These are phyloP conservation scores for Agrotis ipsilon DNA, from an alignment of 2,888 invertebrate genomes.

Conservation along the genomic window DNA sequence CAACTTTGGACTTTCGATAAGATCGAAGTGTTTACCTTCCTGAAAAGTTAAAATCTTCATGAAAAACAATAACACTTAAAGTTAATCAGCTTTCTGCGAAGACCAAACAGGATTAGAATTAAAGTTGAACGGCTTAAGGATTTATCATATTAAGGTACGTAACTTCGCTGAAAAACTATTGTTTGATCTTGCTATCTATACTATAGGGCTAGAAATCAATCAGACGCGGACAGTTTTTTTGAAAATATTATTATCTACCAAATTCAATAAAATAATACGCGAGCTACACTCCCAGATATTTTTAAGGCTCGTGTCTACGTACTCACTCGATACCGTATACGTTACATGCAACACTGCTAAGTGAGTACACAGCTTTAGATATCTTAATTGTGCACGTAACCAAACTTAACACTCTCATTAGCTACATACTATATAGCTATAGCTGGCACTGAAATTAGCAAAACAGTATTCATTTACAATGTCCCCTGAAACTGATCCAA, in stretches of 20 bases:
- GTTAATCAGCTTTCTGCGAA: constrained; percentile 41
- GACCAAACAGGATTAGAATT: constrained; percentile 50
- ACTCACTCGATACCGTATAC: no score
- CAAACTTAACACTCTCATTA: not conserved
- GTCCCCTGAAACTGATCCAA: constrained; percentile 15
- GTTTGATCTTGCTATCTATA: no score
- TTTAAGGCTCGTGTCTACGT: no score
- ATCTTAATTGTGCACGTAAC: not conserved
- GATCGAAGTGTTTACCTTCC: constrained; percentile 20
- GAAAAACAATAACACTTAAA: constrained; percentile 30
- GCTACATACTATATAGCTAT: no score
- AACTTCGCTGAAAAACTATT: no score
- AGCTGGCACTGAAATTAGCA: not conserved
- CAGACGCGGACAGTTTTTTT: no score
- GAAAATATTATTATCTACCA: no score
- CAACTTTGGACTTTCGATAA: not conserved
- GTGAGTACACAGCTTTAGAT: no score
- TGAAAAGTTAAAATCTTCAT: constrained; percentile 15
- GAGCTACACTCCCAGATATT: no score
- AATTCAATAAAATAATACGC: no score
- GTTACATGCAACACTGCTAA: no score
- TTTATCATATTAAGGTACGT: constrained; percentile 38
- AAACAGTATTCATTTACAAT: constrained; percentile 9
- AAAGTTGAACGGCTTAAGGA: constrained; percentile 35
- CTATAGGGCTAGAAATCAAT: no score